Evolutionary conservation across 2,888 invertebrate species (phyloP), one percentile per base, ranked within the genome.

Genomic region (Rhingia campestris): DNA sequence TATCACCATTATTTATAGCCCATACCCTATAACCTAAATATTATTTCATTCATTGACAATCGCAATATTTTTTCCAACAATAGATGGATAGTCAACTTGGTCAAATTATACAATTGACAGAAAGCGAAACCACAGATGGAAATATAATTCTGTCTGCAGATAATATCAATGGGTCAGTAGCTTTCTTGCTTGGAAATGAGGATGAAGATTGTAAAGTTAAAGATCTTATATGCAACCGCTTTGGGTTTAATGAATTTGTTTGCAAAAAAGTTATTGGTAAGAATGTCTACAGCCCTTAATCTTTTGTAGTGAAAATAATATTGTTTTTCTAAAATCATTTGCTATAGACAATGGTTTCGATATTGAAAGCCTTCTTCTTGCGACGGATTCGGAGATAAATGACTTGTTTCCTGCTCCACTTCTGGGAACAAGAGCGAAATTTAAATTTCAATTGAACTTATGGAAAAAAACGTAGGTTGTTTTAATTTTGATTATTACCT

Each of bases 201-300:
- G 7, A 10, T 41, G 41, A 10, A 10, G 7, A 41, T 2, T 2
- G 22, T 12, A 2, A 12, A 43, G 10, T 43, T n/a, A 12, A 43
- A 43, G 4, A 43, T n/a, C 6, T 43, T 4, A 43, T 43, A n/a
- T 43, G 43, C 6, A 43, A 43, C 5, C 10, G n/a, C 10, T 43
- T 43, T 12, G 43, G 43, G 43, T 47, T 47, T 47, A 14, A 47
- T 22, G 58, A 70, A 58, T 49, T 59, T 37, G 58, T 70, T 22
- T 70, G 49, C 41, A 59, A 58, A 59, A 58, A 59, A 59, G 37
- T 70, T 32, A 49, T 70, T 70, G 70, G 70, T 70, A 12, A 45
- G 14, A 45, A 14, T 12, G 22, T 22, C 22, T 22, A 22, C 22
- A 22, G 22, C 22, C 22, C 22, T 45, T 14, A 45, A 12, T 22